Evolutionary conservation across 1,140 invertebrate species (phyloP).

Genomic region (Drosophila chauvacae): DNA sequence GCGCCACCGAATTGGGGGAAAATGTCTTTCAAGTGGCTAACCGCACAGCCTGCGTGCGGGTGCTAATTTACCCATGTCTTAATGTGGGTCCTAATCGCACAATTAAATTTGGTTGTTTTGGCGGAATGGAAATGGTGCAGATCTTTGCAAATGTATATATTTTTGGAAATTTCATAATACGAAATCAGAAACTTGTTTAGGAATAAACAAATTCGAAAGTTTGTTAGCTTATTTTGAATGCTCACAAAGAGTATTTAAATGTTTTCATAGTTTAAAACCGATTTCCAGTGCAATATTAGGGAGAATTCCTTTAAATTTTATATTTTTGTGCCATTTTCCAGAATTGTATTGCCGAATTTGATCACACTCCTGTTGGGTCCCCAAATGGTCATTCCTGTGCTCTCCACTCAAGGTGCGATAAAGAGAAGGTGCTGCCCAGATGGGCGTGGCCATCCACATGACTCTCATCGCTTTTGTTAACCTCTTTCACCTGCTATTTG

Average conservation of each 20-base stretch:
- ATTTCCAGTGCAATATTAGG: not conserved
- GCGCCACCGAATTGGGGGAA: slow-evolving; percentile 21
- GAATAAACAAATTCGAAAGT: not conserved
- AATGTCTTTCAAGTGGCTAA: slow-evolving; percentile 3
- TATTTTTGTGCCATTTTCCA: not conserved
- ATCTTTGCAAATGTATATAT: not conserved
- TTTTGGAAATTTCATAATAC: not conserved
- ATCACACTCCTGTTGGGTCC: slow-evolving; percentile 15
- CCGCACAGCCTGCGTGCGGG: not conserved
- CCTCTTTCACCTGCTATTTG: slow-evolving; percentile 15
- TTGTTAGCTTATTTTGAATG: not conserved
- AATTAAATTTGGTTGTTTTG: not conserved
- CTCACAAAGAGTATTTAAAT: not conserved
- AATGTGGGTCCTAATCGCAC: slow-evolving; percentile 3
- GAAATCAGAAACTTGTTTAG: too few species aligned
- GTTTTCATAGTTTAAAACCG: too few species aligned
- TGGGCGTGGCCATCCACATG: slow-evolving; percentile 53
- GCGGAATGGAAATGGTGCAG: not conserved
- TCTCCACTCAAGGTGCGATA: slow-evolving; percentile 26
- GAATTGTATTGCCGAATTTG: slow-evolving; percentile 23
- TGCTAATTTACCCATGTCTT: slow-evolving; percentile 23
- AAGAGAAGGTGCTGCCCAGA: not conserved
- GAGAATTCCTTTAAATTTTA: not conserved
- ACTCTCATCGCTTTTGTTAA: slow-evolving; percentile 33
- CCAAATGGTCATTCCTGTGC: slow-evolving; percentile 50